phyloP scores from a whole-genome alignment of 2,113 vertebrate genomes.

The Saccopteryx bilineata region DNA sequence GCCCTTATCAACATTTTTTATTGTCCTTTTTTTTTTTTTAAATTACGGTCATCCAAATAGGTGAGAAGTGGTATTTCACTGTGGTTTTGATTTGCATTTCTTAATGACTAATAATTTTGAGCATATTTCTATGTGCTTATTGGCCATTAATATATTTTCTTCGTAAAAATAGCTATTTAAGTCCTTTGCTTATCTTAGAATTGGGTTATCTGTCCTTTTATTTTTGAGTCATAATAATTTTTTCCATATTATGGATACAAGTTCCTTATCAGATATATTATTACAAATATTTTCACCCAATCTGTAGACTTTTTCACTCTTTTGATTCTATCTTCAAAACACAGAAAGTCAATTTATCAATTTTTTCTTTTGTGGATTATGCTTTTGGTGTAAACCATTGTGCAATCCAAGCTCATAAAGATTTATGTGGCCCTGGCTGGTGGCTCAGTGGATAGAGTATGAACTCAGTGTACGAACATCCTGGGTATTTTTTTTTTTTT shows the following conservation, averaged over 20 bases:
- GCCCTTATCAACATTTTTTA: not conserved
- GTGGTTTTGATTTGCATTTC: not conserved
- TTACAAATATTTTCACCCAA: not conserved
- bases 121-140: not conserved
- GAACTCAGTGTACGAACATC: no score
- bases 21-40: not conserved
- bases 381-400: not conserved
- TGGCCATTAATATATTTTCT: not conserved
- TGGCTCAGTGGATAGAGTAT: no score
- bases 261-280: not conserved
- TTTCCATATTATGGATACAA: not conserved
- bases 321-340: not conserved
- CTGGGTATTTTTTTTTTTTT: no score
- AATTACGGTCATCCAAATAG: not conserved
- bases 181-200: not conserved
- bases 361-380: not conserved
- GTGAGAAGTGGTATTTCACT: not conserved
- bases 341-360: not conserved
- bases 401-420: not conserved
- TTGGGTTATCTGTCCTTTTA: slow-evolving; percentile 4
- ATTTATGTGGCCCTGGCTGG: not conserved
- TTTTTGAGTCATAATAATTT: not conserved
- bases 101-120: not conserved
- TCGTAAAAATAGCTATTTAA: not conserved
- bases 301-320: not conserved